A percentile compares a stretch with the other conserved stretches of the same genome.
Evolutionary conservation across 1,140 invertebrate genomes (phyloP).

Genomic region (Temnothorax longispinosus): DNA sequence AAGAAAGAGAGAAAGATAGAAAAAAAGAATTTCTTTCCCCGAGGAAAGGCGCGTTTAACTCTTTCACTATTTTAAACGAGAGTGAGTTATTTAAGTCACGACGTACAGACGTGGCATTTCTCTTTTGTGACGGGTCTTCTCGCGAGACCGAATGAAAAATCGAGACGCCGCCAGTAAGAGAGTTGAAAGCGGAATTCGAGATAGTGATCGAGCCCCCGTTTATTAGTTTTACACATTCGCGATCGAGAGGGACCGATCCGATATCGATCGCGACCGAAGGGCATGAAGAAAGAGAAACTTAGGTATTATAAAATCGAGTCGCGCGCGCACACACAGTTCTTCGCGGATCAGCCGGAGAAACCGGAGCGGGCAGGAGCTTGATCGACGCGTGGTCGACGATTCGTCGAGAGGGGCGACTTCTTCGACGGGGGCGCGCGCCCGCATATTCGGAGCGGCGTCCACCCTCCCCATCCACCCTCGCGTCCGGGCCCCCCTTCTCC

Average conservation of each 20-base stretch:
- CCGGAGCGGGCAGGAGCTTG: conserved; percentile 22
- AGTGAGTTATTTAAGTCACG: not conserved
- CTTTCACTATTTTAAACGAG: not conserved
- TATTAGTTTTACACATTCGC: conserved; percentile 23
- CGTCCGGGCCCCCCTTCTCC: not conserved
- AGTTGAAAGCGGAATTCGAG: not conserved
- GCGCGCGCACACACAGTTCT: not conserved
- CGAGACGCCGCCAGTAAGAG: not conserved
- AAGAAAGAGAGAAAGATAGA: not conserved
- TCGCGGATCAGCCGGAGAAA: conserved; percentile 2
- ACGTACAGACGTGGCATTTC: not conserved
- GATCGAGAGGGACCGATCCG: conserved; percentile 26
- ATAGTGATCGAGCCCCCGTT: conserved; percentile 18
- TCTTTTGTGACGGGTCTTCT: not conserved
- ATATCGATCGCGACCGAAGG: conserved; percentile 46
- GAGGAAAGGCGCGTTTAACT: not conserved
- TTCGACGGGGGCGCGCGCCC: not conserved
- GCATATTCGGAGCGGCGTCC: conserved; percentile 23
- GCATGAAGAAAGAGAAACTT: conserved; percentile 24
- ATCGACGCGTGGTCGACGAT: conserved; percentile 26
- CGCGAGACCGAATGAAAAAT: not conserved
- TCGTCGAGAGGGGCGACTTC: not conserved
- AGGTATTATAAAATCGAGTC: conserved; percentile 35
- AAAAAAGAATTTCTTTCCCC: not conserved
- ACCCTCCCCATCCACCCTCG: not conserved